Evolutionary conservation across 2,888 invertebrate genomes (phyloP).

Genomic region (Pardosa pseudoannulata): DNA sequence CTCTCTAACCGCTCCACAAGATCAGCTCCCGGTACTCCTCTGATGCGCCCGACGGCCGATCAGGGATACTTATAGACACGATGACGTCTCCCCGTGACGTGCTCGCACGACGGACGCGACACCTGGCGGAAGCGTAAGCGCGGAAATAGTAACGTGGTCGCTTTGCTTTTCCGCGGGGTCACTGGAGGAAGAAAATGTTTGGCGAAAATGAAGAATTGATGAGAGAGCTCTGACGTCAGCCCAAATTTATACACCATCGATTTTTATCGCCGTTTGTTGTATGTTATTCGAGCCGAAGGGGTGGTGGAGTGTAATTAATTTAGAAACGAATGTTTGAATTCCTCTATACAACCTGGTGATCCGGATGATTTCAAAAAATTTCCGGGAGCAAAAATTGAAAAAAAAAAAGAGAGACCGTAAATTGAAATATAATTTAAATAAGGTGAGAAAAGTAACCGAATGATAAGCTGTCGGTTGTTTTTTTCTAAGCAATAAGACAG

Average conservation of each 20-base stretch:
- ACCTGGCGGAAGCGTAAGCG: neutral
- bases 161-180: neutral
- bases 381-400: no score
- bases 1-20: conserved; percentile 17
- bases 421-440: no score
- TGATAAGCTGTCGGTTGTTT: no score
- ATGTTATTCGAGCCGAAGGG: neutral
- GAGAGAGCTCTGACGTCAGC: neutral
- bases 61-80: conserved; percentile 47
- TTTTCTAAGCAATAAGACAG: no score
- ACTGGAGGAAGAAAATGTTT: neutral
- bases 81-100: conserved; percentile 31
- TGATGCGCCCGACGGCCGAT: conserved; percentile 38
- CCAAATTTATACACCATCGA: neutral
- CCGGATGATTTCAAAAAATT: no score
- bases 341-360: no score
- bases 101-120: neutral
- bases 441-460: no score
- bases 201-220: neutral
- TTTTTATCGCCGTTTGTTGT: neutral
- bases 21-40: conserved; percentile 28
- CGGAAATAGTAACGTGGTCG: conserved; percentile 8
- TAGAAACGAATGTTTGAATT: no score
- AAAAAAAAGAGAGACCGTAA: no score
- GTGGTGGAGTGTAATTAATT: no score